These are phyloP conservation scores for Eira barbara DNA, from an alignment of 2,113 vertebrate genomes.

Conservation along the genomic window DNA sequence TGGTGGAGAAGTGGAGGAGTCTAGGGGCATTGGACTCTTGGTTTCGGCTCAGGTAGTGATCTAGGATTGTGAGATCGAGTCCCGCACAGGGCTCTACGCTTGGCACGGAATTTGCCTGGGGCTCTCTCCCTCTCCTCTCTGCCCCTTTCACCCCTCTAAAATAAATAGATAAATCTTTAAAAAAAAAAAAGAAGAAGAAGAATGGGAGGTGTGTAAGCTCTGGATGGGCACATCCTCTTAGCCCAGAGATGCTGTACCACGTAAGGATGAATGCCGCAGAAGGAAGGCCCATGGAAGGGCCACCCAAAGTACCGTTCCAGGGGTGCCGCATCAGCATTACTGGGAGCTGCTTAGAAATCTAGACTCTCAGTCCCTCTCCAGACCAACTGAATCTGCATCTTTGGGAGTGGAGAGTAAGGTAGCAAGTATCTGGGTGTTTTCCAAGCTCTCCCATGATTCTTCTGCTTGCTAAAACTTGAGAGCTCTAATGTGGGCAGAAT, in stretches of 20 bases:
- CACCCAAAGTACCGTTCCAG: too few relatives aligned
- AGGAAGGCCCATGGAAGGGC: not conserved
- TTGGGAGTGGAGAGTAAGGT: not conserved
- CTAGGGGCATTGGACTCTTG: not conserved
- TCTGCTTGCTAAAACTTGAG: not conserved
- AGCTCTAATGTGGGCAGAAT: not conserved
- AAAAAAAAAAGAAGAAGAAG: not conserved
- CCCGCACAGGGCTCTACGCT: accelerated
- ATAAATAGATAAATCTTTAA: not conserved
- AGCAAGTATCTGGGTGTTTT: not conserved
- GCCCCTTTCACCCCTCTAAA: not conserved
- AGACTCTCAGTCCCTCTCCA: not conserved
- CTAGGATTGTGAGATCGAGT: not conserved
- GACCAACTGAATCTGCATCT: not conserved
- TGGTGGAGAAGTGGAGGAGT: not conserved
- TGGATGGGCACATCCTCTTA: not conserved
- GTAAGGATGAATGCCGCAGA: not conserved
- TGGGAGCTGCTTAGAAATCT: not conserved
- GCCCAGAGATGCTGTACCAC: not conserved
- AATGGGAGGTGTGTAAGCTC: not conserved
- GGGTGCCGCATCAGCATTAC: not conserved
- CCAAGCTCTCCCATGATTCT: not conserved
- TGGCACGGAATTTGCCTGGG: not conserved
- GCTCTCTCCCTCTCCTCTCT: not conserved
- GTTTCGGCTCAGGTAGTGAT: not conserved